Base-by-base conservation (phyloP, 2,113 vertebrate species). In the Bubalus kerabau region DNA sequence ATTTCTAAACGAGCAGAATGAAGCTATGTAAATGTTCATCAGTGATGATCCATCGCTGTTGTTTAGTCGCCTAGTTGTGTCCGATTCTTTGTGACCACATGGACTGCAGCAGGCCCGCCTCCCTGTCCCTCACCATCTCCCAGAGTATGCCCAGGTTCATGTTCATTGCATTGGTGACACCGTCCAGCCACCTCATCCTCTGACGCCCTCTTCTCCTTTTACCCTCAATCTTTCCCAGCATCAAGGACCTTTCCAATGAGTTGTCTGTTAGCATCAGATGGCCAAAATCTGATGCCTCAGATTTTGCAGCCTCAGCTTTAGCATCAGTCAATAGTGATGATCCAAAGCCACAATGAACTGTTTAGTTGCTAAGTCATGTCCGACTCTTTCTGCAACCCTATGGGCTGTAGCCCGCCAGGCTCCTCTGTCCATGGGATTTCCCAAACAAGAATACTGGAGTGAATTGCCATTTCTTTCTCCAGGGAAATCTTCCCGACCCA, bases 1-100 rank as follows among this genome's bases (percentile, higher is more conserved):
- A 81, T 91, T 87, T 62, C 50, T 85, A 85, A 91, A 95, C 78
- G 48, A 78, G 48, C 17, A 46, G 36, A 54, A 24, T 62, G 71
- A 43, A 95, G 54, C 46, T 56, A 56, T 46, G 15, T 91, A 62
- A 81, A 62, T 91, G 76, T 82, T 82, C 30, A 91, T 62, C 57
- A 62, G 1, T 64, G 78, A 62, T 50, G n/a, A 62, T 30, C 32
- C 76, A 30, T 28, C 36, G 4, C 1, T 5, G 9, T 12, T 10
- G 5, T 40, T 40, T n/a, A 71, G n/a, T 71, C 0, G 19, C 67
- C 19, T 71, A 71, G 67, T 23, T 4, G 2, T 71, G 67, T 71
- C 67, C 0, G 5, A 71, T n/a, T 71, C 67, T 36, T 23, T 0
- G n/a, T 40, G 19, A 23, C 19, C 67, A 10, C 10, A 71, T 3